These are phyloP conservation scores for Heterodera carotae DNA, from an alignment of 1,140 invertebrate species.

Conservation along the genomic window DNA sequence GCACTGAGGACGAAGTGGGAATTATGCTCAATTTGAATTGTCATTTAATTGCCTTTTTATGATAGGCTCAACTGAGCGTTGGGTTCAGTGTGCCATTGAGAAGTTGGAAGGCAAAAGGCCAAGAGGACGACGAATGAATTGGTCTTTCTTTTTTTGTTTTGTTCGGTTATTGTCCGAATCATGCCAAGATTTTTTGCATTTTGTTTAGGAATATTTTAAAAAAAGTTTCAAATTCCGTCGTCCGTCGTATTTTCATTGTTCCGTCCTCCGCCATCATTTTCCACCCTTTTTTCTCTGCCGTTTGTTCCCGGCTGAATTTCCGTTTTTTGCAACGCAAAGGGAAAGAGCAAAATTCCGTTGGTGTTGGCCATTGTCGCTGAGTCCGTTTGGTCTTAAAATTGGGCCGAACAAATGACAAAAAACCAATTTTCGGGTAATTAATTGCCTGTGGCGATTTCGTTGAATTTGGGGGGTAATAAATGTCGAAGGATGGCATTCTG, in stretches of 20 bases:
- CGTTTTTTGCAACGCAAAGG: neutral
- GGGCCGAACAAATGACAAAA: neutral
- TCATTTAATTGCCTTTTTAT: neutral
- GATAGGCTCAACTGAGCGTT: neutral
- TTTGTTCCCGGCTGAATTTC: neutral
- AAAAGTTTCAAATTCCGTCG: neutral
- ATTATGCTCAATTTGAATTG: neutral
- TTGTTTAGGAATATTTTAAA: neutral
- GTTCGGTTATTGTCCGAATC: neutral
- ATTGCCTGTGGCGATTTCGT: neutral
- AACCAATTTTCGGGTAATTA: neutral
- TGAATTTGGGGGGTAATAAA: neutral
- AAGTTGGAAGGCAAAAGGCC: neutral
- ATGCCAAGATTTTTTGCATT: neutral
- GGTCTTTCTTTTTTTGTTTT: neutral
- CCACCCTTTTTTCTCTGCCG: neutral
- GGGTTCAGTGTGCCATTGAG: neutral
- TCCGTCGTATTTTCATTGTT: neutral
- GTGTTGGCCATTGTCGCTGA: neutral
- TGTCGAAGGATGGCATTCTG: constrained; percentile 32
- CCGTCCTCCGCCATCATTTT: neutral
- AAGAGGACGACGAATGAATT: neutral
- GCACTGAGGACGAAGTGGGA: neutral
- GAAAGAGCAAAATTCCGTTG: neutral
- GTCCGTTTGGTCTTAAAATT: neutral